Conservation (phyloP, 1,140 invertebrate species). For the Medauroidea extradentata region DNA sequence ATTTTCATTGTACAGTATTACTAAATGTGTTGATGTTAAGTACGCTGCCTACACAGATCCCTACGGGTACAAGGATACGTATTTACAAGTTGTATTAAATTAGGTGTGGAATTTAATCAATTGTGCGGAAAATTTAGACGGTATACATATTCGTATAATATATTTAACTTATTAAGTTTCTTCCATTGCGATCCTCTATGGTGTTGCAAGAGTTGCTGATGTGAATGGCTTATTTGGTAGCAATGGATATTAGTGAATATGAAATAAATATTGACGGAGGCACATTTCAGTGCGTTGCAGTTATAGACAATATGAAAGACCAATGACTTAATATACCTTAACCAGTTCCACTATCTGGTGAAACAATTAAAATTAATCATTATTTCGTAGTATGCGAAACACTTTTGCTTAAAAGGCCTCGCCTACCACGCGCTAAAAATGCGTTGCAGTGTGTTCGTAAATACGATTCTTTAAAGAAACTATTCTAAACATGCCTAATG, state of each 20-base stretch:
- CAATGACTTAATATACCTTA: no score
- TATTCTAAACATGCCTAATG: no score
- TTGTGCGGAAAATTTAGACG: constrained; percentile 41
- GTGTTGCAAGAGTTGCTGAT: constrained; percentile 42
- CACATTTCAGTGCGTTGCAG: constrained; percentile 14
- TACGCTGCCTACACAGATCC: not conserved
- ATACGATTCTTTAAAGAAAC: no score
- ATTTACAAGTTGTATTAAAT: constrained; percentile 30
- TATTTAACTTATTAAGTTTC: constrained; percentile 35
- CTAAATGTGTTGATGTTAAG: no score
- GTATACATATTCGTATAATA: constrained; percentile 43
- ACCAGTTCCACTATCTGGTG: no score
- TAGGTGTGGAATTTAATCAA: constrained; percentile 39
- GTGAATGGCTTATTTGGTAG: constrained; percentile 42
- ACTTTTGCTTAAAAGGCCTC: no score
- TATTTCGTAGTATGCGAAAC: no score
- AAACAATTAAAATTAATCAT: no score
- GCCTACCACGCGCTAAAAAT: no score
- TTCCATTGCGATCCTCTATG: constrained; percentile 38
- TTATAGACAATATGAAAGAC: no score
- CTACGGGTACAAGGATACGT: constrained; percentile 6
- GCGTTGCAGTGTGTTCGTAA: no score
- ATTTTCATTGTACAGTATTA: no score
- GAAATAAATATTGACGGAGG: constrained; percentile 30
- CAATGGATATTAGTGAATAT: constrained; percentile 40